Evolutionary conservation across 1,140 invertebrate species (phyloP).

Genomic region (Magallana angulata): DNA sequence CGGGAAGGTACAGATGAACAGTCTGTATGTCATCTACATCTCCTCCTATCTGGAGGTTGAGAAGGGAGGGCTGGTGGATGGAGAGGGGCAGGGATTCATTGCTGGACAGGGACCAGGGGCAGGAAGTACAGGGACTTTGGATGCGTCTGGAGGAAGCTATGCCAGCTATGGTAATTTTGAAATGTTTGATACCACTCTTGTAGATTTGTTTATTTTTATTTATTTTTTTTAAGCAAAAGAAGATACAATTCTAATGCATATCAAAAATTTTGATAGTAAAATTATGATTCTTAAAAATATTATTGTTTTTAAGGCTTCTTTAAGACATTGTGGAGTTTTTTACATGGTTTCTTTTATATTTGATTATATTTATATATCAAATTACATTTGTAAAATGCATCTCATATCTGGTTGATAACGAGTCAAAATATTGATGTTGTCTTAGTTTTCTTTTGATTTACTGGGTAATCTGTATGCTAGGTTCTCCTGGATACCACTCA

Average conservation of each 20-base stretch:
- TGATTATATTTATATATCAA: background rate
- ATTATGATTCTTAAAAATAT: too few relatives aligned
- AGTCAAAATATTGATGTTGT: too few relatives aligned
- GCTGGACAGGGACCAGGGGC: conserved; percentile 59
- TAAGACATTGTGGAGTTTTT: too few relatives aligned
- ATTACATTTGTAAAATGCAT: background rate
- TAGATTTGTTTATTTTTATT: background rate
- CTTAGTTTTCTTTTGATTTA: background rate
- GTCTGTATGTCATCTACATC: conserved; percentile 52
- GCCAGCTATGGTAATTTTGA: conserved; percentile 56
- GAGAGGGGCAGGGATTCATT: conserved; percentile 63
- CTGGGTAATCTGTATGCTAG: background rate
- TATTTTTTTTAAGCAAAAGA: background rate
- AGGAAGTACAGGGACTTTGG: conserved; percentile 47
- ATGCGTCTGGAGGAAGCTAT: conserved; percentile 65
- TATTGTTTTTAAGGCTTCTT: too few relatives aligned
- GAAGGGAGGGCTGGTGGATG: conserved; percentile 59
- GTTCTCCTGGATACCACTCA: background rate
- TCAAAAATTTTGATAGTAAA: too few relatives aligned
- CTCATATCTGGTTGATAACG: background rate
- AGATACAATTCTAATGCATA: background rate
- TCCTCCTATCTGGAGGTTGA: conserved; percentile 60
- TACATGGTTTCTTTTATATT: too few relatives aligned
- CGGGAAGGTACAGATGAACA: conserved; percentile 53
- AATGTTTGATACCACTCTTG: background rate